These are phyloP conservation scores for Agrotis ipsilon DNA, from an alignment of 2,888 invertebrate genomes.

Conservation along the genomic window DNA sequence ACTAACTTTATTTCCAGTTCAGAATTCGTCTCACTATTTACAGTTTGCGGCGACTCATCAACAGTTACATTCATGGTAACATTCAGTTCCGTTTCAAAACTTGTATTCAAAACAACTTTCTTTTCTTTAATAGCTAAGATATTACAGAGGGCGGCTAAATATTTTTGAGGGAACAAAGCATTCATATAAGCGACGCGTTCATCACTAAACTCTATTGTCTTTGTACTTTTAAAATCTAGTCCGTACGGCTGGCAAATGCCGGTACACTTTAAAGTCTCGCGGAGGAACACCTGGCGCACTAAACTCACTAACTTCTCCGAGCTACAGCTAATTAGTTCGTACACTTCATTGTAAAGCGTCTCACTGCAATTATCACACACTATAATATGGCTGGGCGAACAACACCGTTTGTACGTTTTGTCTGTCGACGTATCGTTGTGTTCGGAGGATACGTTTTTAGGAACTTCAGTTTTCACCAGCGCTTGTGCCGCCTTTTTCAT, in stretches of 20 bases:
- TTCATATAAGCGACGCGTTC: constrained; percentile 91
- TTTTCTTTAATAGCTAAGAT: constrained; percentile 93
- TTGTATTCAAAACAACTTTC: constrained; percentile 92
- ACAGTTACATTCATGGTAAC: constrained; percentile 86
- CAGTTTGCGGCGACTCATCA: constrained; percentile 80
- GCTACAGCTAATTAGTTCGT: constrained; percentile 94
- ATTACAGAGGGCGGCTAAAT: constrained; percentile 95
- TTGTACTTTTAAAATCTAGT: constrained; percentile 92
- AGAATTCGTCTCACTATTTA: constrained; percentile 79
- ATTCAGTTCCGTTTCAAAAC: constrained; percentile 89
- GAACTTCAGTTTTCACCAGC: constrained; percentile 93
- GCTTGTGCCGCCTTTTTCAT: constrained; percentile 98
- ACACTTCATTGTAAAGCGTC: constrained; percentile 93
- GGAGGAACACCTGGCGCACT: constrained; percentile 91
- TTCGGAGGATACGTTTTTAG: constrained; percentile 91
- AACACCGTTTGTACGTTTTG: constrained; percentile 90
- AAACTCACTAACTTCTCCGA: constrained; percentile 91
- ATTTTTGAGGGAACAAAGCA: constrained; percentile 92
- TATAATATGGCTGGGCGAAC: constrained; percentile 94
- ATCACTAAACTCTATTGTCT: constrained; percentile 87
- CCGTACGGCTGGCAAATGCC: constrained; percentile 92
- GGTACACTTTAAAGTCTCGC: constrained; percentile 92
- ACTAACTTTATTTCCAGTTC: constrained; percentile 82
- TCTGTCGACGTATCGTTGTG: constrained; percentile 86
- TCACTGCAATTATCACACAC: constrained; percentile 95